These are phyloP conservation scores for Homalodisca vitripennis DNA, from an alignment of 1,140 invertebrate genomes.

Conservation along the genomic window DNA sequence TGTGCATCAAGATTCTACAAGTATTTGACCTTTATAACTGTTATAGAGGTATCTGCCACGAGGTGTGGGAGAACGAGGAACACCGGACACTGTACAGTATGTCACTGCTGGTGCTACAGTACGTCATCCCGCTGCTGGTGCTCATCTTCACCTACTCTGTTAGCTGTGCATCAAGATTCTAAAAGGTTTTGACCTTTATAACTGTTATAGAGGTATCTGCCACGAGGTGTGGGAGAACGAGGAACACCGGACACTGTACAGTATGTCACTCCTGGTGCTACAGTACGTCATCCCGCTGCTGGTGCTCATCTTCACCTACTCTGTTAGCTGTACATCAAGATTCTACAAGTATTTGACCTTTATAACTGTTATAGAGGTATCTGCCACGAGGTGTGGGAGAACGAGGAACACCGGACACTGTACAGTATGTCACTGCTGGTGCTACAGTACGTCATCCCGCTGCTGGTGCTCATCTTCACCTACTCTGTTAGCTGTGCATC, in stretches of 20 bases:
- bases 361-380: too few species aligned
- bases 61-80: constrained; percentile 58
- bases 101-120: constrained; percentile 78
- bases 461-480: constrained; percentile 80
- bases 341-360: too few species aligned
- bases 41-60: constrained; percentile 67
- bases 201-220: constrained; percentile 70
- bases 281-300: constrained; percentile 83
- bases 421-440: constrained; percentile 77
- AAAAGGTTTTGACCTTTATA: too few species aligned
- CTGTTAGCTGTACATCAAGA: constrained; percentile 73
- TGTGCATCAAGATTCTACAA: constrained; percentile 37
- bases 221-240: constrained; percentile 60
- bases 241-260: constrained; percentile 66
- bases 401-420: constrained; percentile 56
- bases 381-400: constrained; percentile 65
- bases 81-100: constrained; percentile 71
- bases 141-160: constrained; percentile 79
- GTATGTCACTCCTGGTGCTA: constrained; percentile 71
- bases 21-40: too few species aligned
- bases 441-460: constrained; percentile 83
- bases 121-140: constrained; percentile 78
- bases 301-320: constrained; percentile 86
- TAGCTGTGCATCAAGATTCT: neutral
- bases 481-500: constrained; percentile 79